Percentiles rank a stretch among this genome's conserved stretches.
phyloP scores from a whole-genome alignment of 2,888 invertebrate genomes.

The Strigamia crassipes region DNA sequence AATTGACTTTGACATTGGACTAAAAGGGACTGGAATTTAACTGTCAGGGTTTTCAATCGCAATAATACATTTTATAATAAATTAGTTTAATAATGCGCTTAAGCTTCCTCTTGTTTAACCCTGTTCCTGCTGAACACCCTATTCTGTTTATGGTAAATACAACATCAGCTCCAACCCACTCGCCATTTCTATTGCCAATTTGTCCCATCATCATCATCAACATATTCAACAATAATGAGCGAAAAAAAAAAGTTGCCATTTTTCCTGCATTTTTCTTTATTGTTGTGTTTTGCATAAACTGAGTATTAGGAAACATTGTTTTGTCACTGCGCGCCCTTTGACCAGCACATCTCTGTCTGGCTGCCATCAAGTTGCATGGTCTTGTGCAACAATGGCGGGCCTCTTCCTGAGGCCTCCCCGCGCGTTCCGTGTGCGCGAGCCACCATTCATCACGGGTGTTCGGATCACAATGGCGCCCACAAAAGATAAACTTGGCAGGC shows the following conservation, averaged over 20 bases:
- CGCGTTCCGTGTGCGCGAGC: conserved; percentile 21
- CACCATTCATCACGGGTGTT: conserved; percentile 21
- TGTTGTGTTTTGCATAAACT: too few species aligned
- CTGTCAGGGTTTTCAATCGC: background rate
- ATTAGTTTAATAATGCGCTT: background rate
- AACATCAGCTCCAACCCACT: too few species aligned
- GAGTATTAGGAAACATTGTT: background rate
- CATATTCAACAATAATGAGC: too few species aligned
- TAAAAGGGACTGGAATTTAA: background rate
- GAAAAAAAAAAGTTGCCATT: too few species aligned
- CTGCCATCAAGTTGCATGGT: background rate
- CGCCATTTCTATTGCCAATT: too few species aligned
- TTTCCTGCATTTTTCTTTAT: too few species aligned
- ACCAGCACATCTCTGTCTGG: background rate
- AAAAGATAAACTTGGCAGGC: conserved; percentile 21
- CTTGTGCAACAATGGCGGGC: conserved; percentile 16
- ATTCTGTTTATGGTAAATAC: too few species aligned
- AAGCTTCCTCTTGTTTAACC: background rate
- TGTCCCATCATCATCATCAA: too few species aligned
- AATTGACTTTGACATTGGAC: conserved; percentile 1
- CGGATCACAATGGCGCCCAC: conserved; percentile 21
- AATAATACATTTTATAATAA: background rate
- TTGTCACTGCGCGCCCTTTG: background rate
- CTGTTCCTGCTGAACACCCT: background rate
- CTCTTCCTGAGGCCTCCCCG: conserved; percentile 21